Evolutionary conservation across 2,888 invertebrate genomes (phyloP), one percentile per base, ranked within the genome.

Genomic region (Vesta saturnalis): DNA sequence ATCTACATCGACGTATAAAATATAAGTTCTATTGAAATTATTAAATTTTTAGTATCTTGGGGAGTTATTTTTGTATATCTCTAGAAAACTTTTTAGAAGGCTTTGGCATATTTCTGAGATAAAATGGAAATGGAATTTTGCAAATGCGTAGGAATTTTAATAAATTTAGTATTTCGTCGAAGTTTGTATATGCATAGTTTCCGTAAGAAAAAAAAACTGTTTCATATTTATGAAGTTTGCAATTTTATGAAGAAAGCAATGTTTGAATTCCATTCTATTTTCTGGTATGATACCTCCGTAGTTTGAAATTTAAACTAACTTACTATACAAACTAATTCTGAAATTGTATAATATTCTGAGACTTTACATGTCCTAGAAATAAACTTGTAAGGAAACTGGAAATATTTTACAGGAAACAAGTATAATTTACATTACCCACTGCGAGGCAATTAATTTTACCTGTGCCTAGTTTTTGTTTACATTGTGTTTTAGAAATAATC

Each of bases 161-260:
- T 39, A 39, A 39, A n/a, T 39, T 39, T 39, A 39, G 39, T 39
- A 39, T 39, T 39, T 39, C 39, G 8, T 39, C 39, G 39, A 39
- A 39, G 39, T 39, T 39, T 8, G 39, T 39, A 39, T 8, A 39
- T 39, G 39, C 39, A 39, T 39, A 39, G 39, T 39, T 39, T 39
- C 39, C 8, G 39, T n/a, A 39, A 39, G 39, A 39, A 30, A 30
- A 39, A 39, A 39, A 39, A 39, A 39, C 60, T 47, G 49, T 49
- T 60, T 60, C 60, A 60, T 60, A 60, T 60, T 60, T 60, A 60
- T 60, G 60, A 60, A 60, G 22, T 60, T 60, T 23, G 16, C 49
- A 60, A 49, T 60, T 60, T 60, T 49, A 47, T 49, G 12, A 60
- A 30, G 30, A 49, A 49, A 49, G 49, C 54, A 54, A 61, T 35